Conservation (phyloP, 37 sponge, comb jelly and placozoan species). For the Agelas oroides region DNA sequence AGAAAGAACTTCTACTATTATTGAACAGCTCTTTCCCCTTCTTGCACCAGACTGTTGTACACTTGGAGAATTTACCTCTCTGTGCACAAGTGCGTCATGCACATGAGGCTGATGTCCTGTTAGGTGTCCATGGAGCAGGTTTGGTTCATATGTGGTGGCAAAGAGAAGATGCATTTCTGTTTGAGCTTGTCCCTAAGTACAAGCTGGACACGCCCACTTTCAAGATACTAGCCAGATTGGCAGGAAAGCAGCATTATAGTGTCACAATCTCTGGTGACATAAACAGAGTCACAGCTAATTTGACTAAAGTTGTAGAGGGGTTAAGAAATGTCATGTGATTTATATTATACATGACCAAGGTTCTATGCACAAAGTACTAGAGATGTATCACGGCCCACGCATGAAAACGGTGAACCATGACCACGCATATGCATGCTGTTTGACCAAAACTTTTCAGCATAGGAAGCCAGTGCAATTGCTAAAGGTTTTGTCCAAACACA, state of each 20-base stretch:
- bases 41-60: conserved; percentile 25
- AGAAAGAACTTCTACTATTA: conserved; percentile 34
- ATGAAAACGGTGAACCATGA: no score
- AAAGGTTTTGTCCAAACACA: no score
- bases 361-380: no score
- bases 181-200: conserved; percentile 64
- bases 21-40: conserved; percentile 33
- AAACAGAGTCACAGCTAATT: conserved; percentile 13
- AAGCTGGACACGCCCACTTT: conserved; percentile 62
- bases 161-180: conserved; percentile 45
- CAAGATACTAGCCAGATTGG: conserved; percentile 46
- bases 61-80: conserved; percentile 54
- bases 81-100: conserved; percentile 65
- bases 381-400: no score
- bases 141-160: conserved; percentile 86
- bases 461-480: no score
- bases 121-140: conserved; percentile 85
- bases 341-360: no score
- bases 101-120: conserved; percentile 56
- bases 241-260: conserved; percentile 49
- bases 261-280: conserved; percentile 1
- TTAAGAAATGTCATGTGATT: no score
- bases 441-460: no score
- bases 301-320: no score
- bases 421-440: no score